Evolutionary conservation across 2,888 invertebrate species (phyloP), one percentile per base, ranked within the genome.

Genomic region (Dasypolia templi): DNA sequence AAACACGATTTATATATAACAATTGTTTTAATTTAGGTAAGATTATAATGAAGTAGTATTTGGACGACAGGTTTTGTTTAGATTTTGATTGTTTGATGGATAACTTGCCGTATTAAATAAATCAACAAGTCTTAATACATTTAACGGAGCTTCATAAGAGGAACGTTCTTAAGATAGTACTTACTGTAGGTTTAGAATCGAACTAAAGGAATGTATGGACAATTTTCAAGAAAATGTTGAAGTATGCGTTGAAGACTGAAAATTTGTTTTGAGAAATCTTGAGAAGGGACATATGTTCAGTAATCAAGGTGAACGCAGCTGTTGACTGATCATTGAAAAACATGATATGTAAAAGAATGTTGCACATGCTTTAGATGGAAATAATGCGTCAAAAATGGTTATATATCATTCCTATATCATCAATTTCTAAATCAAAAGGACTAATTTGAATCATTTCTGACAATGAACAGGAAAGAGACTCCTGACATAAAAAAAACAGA

Each of bases 1-100:
- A 80, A 87, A 88, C 64, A 76, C 79, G 78, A 87, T 88, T 87
- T 85, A 86, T 82, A 84, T 75, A 71, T 51, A 59, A 77, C 85
- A 81, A 82, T 79, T 83, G 81, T 83, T 83, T 79, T 79, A 79
- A 85, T 70, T 78, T 74, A 72, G 62, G 44, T 42, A 22, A 59
- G 69, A 72, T 80, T 68, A 72, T 75, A 44, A 51, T 49, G 32
- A 46, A 42, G 44, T 58, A 46, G 53, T 42, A 32, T 61, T 61
- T 12, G 14, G 2, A 19, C 42, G 49, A 49, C 49, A 39, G 39
- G 35, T 79, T 59, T 56, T 39, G 12, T 62, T 22, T n/a, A 35
- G 22, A 26, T 61, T 71, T 22, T 29, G 19, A 46, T 44, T 55
- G 35, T 46, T n/a, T 46, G 26, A 26, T 19, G 2, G 14, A 66